These are phyloP conservation scores for Amyelois transitella DNA, from an alignment of 1,140 invertebrate genomes.

Conservation along the genomic window DNA sequence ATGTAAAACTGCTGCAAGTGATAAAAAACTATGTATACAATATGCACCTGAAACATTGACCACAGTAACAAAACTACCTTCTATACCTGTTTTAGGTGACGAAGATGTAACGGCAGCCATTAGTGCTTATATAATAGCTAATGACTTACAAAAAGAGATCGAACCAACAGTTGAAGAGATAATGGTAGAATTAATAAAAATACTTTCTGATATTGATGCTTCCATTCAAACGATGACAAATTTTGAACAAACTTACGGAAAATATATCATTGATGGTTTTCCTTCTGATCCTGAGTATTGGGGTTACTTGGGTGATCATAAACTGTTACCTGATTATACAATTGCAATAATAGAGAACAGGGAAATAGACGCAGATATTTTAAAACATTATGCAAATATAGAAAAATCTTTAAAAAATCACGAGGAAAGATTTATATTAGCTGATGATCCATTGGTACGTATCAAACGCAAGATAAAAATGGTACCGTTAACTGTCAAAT, in stretches of 20 bases:
- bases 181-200: conserved; percentile 49
- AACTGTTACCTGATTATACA: conserved; percentile 72
- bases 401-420: conserved; percentile 43
- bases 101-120: conserved; percentile 52
- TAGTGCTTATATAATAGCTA: conserved; percentile 43
- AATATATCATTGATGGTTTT: conserved; percentile 77
- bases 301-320: conserved; percentile 49
- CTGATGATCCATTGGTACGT: conserved; percentile 47
- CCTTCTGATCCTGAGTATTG: conserved; percentile 66
- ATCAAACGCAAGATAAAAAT: conserved; percentile 28
- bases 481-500: conserved; percentile 9
- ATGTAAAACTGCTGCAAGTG: conserved; percentile 29
- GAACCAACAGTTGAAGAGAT: conserved; percentile 48
- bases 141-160: conserved; percentile 56
- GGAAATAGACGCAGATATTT: conserved; percentile 51
- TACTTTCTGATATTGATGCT: conserved; percentile 55
- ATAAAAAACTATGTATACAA: conserved; percentile 26
- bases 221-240: conserved; percentile 26
- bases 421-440: conserved; percentile 35
- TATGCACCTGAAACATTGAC: conserved; percentile 42
- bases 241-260: conserved; percentile 48
- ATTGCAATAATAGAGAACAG: conserved; percentile 71
- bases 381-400: conserved; percentile 44
- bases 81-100: conserved; percentile 44
- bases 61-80: conserved; percentile 36